Evolutionary conservation across 1,140 invertebrate species (phyloP), one percentile per base, ranked within the genome.

Genomic region (Meteorus sp.): DNA sequence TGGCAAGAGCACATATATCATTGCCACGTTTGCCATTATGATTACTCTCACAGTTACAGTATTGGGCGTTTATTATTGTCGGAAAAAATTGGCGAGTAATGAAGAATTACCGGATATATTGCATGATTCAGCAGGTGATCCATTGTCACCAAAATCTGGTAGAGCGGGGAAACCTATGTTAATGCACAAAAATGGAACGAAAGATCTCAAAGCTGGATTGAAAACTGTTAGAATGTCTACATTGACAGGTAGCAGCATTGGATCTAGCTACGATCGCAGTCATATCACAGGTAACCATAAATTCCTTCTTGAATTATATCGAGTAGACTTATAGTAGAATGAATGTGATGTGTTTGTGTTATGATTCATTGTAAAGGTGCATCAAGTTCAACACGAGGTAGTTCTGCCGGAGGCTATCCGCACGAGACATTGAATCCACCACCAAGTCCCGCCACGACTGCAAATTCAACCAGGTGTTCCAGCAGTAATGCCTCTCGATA

Each of bases 371-470:
- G 55, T 43, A 39, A 13, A 79, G 91, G 90, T 17, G 89, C 91
- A 1, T 92, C 90, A 0, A 91, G 89, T 68, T 89, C 87, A 15
- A 91, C 89, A 0, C 83, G 85, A 60, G 85, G 82, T 2, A 83
- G 76, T 56, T 73, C 79, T 2, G 68, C 75, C 1, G 73, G 74
- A 17, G 79, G 85, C 54, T 94, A 93, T 77, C 92, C 92, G 1
- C 83, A 87, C 52, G 90, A 92, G 69, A 91, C 90, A 0, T 78
- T 93, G 19, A 95, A 96, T 78, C 94, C 94, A 31, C 94, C 94
- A 2, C 94, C 94, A 1, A 92, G 89, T 76, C 94, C 94, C 0
- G 89, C 91, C 0, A 91, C 90, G 1, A 86, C 87, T 6, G 85
- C 84, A 5, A 84, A 82, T 58, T 83, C 82, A 2, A 83, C 82